Evolutionary conservation across 2,797 vertebrate species (phyloP), one percentile per base, ranked within the genome.

Genomic region (Ctenosaura bakeri): DNA sequence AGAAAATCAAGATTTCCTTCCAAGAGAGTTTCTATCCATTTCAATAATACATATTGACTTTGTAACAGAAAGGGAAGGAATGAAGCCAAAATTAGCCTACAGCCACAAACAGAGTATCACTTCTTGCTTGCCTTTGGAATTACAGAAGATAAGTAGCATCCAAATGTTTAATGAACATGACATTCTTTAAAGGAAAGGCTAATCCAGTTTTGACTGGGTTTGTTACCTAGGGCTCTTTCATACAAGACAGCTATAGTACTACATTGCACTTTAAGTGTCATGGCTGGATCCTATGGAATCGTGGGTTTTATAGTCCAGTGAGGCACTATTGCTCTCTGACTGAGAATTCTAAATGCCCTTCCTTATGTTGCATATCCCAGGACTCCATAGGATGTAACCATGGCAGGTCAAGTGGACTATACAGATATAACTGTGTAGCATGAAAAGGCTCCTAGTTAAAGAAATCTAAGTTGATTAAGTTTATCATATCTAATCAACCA

Each of bases 1-100:
- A 0, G 42, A 26, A 59, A 89, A 89, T 56, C 59, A 69, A 50
- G 71, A 77, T 52, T 91, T 94, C 35, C 69, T 88, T 94, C 85
- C 54, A 78, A 82, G 66, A 84, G 50, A 0, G 1, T 87, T 94
- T 85, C 26, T 93, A 54, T 92, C 83, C 52, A n/a, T 87, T 95
- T 86, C 84, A 69, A 91, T 95, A 90, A 83, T 82, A n/a, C 0
- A 0, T 93, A 85, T 89, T 85, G 52, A 89, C 87, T 85, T 89
- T 92, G 78, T 62, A 79, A 50, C 54, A 91, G 35, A 92, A 22
- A 29, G 92, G 6, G 10, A 90, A 87, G 18, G 59, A 94, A 71
- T 13, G 59, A 92, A 94, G 38, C 8, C 56, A 85, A 92, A 86
- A 13, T 74, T 13, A 38, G 3, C n/a, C 83, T 83, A 6, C 10